Conservation (phyloP, 53 echinoderm and acorn worm species). For the Pentamera pediparva region DNA sequence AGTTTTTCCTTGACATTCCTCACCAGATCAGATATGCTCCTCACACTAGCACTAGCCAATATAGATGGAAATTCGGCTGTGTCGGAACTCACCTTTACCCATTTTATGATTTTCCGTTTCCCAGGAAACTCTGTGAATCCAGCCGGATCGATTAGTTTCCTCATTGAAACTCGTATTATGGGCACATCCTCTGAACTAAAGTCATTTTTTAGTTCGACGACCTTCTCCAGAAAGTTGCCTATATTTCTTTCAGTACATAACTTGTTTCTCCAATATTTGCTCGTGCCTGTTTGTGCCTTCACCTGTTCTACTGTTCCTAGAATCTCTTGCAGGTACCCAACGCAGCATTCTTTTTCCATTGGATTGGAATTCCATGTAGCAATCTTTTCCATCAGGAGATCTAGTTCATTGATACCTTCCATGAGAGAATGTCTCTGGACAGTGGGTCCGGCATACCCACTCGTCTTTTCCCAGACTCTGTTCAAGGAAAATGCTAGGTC, state of each 20-base stretch:
- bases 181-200: slow-evolving; percentile 3
- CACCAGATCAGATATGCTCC: slow-evolving; percentile 34
- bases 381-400: not conserved
- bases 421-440: not conserved
- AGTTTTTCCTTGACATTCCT: slow-evolving; percentile 16
- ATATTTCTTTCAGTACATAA: slow-evolving; percentile 13
- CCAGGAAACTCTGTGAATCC: slow-evolving; percentile 5
- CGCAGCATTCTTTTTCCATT: not conserved
- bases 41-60: slow-evolving; percentile 7
- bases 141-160: slow-evolving; percentile 8
- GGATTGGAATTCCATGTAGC: not conserved
- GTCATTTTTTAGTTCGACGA: not conserved
- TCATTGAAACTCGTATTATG: slow-evolving; percentile 7
- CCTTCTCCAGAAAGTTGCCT: slow-evolving; percentile 1
- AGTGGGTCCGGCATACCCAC: not conserved
- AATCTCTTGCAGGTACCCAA: slow-evolving; percentile 25
- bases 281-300: slow-evolving; percentile 18
- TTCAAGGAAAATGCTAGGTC: slow-evolving; percentile 8
- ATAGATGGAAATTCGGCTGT: not conserved
- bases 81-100: not conserved
- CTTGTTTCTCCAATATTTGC: slow-evolving; percentile 17
- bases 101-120: slow-evolving; percentile 4
- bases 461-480: slow-evolving; percentile 20
- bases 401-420: not conserved
- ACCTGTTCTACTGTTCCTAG: not conserved